These are phyloP conservation scores for Heliothis subflexa DNA, from an alignment of 1,140 invertebrate genomes.

Conservation along the genomic window DNA sequence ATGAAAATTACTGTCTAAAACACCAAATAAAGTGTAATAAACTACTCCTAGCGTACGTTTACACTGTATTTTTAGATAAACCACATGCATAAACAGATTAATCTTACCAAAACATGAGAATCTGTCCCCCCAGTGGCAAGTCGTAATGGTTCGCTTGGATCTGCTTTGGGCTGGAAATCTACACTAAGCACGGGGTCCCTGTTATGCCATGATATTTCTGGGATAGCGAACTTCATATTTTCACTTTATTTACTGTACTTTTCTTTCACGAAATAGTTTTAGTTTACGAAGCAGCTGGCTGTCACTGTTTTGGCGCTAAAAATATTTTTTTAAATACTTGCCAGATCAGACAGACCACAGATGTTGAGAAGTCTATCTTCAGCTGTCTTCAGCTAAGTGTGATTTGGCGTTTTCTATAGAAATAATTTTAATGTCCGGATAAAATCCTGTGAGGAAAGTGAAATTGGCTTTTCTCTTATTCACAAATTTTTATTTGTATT, in stretches of 20 bases:
- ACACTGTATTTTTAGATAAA: neutral
- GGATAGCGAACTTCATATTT: conserved; percentile 95
- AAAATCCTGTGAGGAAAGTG: too few species aligned
- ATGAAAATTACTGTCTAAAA: too few species aligned
- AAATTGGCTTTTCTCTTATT: too few species aligned
- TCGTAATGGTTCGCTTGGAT: conserved; percentile 88
- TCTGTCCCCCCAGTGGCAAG: conserved; percentile 97
- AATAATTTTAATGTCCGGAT: too few species aligned
- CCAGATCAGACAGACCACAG: neutral
- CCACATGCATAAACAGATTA: neutral
- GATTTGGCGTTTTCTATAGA: too few species aligned
- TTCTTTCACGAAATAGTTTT: too few species aligned
- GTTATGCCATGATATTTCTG: conserved; percentile 99
- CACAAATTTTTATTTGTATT: too few species aligned
- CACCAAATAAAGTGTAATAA: neutral
- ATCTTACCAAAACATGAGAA: conserved; percentile 94
- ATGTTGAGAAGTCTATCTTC: too few species aligned
- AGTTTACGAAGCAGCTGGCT: conserved; percentile 2
- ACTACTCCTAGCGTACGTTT: neutral
- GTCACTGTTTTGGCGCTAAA: conserved; percentile 53
- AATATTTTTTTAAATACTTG: conserved; percentile 34
- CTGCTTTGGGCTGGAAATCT: conserved; percentile 91
- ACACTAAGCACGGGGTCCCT: conserved; percentile 96
- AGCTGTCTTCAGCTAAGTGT: too few species aligned
- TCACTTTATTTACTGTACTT: neutral